These are phyloP conservation scores for Sarcophaga carnaria DNA, from an alignment of 2,888 invertebrate genomes.

Conservation along the genomic window DNA sequence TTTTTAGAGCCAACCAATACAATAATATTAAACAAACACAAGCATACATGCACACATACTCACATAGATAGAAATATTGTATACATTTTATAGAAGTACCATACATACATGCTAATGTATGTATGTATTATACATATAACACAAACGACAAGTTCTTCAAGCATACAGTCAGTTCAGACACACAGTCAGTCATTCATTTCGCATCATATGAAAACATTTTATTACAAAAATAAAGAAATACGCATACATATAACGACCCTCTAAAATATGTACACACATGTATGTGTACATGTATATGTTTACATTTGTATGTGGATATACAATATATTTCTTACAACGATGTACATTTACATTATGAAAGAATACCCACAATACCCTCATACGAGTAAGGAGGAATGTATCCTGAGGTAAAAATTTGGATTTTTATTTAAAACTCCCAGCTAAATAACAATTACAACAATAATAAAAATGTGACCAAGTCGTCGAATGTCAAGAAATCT, in stretches of 20 bases:
- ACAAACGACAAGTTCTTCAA: not conserved
- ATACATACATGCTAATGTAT: not conserved
- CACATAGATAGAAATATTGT: not conserved
- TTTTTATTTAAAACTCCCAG: constrained; percentile 21
- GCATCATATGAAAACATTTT: not conserved
- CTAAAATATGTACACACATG: no score
- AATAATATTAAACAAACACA: not conserved
- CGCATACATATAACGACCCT: not conserved
- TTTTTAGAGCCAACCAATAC: constrained; percentile 13
- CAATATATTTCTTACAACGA: no score
- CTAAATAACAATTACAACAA: constrained; percentile 1
- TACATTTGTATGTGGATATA: not conserved
- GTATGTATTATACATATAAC: not conserved
- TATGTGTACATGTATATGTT: no score
- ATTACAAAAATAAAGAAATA: not conserved
- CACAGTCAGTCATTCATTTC: not conserved
- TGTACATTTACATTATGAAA: not conserved
- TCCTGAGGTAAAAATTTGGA: constrained; percentile 21
- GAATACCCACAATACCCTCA: not conserved
- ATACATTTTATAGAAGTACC: not conserved
- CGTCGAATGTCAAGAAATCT: not conserved
- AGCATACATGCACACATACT: not conserved
- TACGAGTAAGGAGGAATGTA: constrained; percentile 17
- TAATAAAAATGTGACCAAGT: not conserved
- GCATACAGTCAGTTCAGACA: no score